Evolutionary conservation across 2,888 invertebrate species (phyloP).

Genomic region (Cantharis flavilabris): DNA sequence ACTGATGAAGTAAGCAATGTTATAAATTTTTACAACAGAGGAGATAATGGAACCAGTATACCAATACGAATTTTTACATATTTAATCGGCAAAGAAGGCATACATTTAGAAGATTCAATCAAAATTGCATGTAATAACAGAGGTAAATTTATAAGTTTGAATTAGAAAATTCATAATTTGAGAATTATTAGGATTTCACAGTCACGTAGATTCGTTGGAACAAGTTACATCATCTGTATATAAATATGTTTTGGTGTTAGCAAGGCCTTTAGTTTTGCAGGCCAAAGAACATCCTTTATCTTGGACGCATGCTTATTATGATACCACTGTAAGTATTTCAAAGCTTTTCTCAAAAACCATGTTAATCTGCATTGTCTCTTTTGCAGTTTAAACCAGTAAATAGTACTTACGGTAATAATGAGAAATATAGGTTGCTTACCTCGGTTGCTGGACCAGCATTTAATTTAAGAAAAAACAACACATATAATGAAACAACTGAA

Average conservation of each 20-base stretch:
- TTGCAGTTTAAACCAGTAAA: slow-evolving; percentile 45
- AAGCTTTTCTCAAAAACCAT: neutral
- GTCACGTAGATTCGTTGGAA: slow-evolving; percentile 92
- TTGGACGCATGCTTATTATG: slow-evolving; percentile 95
- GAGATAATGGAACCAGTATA: slow-evolving; percentile 69
- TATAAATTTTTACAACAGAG: slow-evolving; percentile 80
- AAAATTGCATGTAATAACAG: slow-evolving; percentile 96
- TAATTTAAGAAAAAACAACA: slow-evolving; percentile 69
- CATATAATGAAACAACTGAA: slow-evolving; percentile 33
- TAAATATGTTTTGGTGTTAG: slow-evolving; percentile 94
- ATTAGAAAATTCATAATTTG: neutral
- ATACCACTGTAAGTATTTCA: slow-evolving; percentile 74
- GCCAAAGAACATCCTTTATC: slow-evolving; percentile 77
- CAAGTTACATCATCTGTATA: slow-evolving; percentile 96
- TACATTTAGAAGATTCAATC: slow-evolving; percentile 84
- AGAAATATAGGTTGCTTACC: slow-evolving; percentile 75
- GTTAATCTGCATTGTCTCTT: neutral
- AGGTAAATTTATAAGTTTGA: slow-evolving; percentile 57
- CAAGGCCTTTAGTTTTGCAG: slow-evolving; percentile 79
- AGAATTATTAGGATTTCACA: slow-evolving; percentile 77
- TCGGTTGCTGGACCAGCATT: slow-evolving; percentile 93
- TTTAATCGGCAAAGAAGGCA: slow-evolving; percentile 91
- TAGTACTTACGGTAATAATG: slow-evolving; percentile 34
- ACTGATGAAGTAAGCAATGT: slow-evolving; percentile 86
- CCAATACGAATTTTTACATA: slow-evolving; percentile 95